phyloP scores from a whole-genome alignment of 2,888 invertebrate species.

The Cantharis rustica region DNA sequence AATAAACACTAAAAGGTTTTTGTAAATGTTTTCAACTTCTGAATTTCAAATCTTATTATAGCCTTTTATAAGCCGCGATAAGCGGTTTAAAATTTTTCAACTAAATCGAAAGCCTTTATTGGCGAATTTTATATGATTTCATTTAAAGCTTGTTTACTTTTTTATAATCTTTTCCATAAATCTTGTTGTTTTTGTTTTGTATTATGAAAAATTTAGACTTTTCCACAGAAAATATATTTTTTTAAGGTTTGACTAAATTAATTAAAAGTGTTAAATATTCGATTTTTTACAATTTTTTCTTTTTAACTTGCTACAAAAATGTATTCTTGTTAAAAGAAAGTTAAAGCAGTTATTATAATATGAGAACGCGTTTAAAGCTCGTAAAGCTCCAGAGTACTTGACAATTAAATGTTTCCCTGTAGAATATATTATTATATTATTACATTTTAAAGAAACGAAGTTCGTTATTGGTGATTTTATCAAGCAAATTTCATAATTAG shows the following conservation, averaged over 20 bases:
- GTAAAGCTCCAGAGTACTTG: not conserved
- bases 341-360: not conserved
- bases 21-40: not conserved
- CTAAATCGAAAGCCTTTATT: not conserved
- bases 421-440: too few relatives aligned
- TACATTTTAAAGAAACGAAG: too few relatives aligned
- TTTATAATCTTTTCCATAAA: not conserved
- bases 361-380: not conserved
- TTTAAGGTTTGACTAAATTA: not conserved
- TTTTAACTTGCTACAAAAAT: not conserved
- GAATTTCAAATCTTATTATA: not conserved
- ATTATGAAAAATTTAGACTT: not conserved
- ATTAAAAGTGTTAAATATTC: too few relatives aligned
- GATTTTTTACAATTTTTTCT: too few relatives aligned
- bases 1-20: not conserved
- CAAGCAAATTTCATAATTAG: too few relatives aligned
- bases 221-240: not conserved
- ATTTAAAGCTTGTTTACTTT: not conserved
- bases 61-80: not conserved
- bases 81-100: not conserved
- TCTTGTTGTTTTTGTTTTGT: not conserved
- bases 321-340: not conserved
- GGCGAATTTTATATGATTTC: not conserved
- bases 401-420: too few relatives aligned
- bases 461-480: too few relatives aligned